phyloP scores from a whole-genome alignment of 2,888 invertebrate species.

The Chorisops tibialis region DNA sequence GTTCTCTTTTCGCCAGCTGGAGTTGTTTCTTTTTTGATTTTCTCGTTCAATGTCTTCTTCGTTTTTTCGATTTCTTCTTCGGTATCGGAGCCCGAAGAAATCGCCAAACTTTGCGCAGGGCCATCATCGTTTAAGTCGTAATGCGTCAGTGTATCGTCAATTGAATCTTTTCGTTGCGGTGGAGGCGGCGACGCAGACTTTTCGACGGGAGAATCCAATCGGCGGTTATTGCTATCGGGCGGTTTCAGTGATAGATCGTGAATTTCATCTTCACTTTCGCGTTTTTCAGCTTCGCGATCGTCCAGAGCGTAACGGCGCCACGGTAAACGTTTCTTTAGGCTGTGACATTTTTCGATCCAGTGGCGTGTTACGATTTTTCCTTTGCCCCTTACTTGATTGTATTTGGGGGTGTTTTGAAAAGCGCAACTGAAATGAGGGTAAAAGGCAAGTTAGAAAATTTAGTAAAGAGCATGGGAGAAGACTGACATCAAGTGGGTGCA shows the following conservation, averaged over 20 bases:
- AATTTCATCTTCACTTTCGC: conserved; percentile 50
- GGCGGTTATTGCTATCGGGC: neutral
- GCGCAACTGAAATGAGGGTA: conserved; percentile 67
- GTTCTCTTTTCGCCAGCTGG: conserved; percentile 14
- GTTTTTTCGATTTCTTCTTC: conserved; percentile 48
- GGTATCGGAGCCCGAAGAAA: conserved; percentile 41
- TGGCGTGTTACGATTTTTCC: conserved; percentile 63
- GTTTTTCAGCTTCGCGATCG: conserved; percentile 37
- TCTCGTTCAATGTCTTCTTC: neutral
- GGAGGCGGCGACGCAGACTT: neutral
- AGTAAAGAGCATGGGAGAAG: neutral
- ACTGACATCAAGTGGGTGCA: conserved; percentile 83
- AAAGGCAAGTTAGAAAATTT: neutral
- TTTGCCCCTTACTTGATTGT: conserved; percentile 64
- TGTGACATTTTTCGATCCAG: conserved; percentile 72
- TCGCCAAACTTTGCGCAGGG: neutral
- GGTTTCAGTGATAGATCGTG: conserved; percentile 40
- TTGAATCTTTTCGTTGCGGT: conserved; percentile 16
- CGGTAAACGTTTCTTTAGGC: conserved; percentile 54
- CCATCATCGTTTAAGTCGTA: conserved; percentile 27
- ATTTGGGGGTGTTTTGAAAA: conserved; percentile 85
- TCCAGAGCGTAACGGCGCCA: conserved; percentile 50
- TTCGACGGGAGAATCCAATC: neutral
- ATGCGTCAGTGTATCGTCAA: neutral
- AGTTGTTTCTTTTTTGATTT: conserved; percentile 21